Evolutionary conservation across 2,888 invertebrate species (phyloP), one percentile per base, ranked within the genome.

Genomic region (Rhingia campestris): DNA sequence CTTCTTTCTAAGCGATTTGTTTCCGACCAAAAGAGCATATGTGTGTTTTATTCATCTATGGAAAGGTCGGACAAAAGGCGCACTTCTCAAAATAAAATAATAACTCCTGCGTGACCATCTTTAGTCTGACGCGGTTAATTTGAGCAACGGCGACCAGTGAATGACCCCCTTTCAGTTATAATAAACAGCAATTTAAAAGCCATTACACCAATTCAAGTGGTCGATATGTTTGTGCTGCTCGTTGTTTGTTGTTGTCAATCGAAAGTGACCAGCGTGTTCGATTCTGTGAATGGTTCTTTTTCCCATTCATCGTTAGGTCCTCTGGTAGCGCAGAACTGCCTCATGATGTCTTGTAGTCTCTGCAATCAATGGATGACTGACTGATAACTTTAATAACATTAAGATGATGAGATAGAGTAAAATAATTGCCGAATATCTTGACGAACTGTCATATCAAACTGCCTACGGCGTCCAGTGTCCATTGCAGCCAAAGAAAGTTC

Each of bases 101-200:
- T 4, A 47, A 33, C 4, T 45, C 39, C 54, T 33, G 32, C 22
- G 64, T 56, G 63, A 39, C 54, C 64, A 39, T 49, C 64, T 64
- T 33, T 32, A 56, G 63, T 56, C 39, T 33, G n/a, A 22, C 22
- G 22, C 56, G 32, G 56, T 37, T 56, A 47, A 74, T 64, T 47
- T 63, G 51, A 14, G n/a, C 61, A 54, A 39, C 61, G 12, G 45
- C 39, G 47, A 47, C 49, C 43, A 61, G 43, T 72, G 61, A 64
- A 66, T 66, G 64, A 74, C 74, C 74, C 58, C 64, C 49, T 74
- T 74, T 74, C 49, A 35, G 64, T 35, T 66, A 39, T 49, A 66
- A 56, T 74, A 56, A 66, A 74, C 47, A 58, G 64, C 66, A 74
- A 66, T 74, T 74, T 74, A 74, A 74, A 74, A 74, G 39, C 64